Conservation (phyloP, 2,888 invertebrate species). For the Merodon equestris region DNA sequence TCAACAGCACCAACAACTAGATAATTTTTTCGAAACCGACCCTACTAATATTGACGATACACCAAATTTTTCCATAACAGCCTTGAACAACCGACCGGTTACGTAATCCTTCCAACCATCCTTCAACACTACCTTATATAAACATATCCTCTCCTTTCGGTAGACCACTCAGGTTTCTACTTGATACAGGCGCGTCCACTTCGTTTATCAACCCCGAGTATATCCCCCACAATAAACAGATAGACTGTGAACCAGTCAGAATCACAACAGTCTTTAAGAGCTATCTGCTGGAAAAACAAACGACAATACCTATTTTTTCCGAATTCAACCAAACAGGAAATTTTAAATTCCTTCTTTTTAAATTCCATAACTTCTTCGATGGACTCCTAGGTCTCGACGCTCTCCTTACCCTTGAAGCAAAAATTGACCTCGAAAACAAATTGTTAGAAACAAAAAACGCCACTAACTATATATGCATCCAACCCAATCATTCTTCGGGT, state of each 20-base stretch:
- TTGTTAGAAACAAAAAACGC: neutral
- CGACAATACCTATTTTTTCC: too few species aligned
- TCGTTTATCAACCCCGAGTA: conserved; percentile 60
- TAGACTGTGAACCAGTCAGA: conserved; percentile 27
- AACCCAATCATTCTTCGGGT: conserved; percentile 18
- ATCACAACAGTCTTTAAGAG: too few species aligned
- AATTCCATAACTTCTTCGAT: too few species aligned
- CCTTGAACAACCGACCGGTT: conserved; percentile 13
- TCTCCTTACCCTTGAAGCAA: conserved; percentile 19
- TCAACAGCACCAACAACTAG: conserved; percentile 11
- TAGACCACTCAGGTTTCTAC: conserved; percentile 28
- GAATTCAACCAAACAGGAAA: too few species aligned
- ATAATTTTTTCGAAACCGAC: conserved; percentile 6
- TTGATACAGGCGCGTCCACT: conserved; percentile 43
- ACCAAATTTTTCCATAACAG: conserved; percentile 5
- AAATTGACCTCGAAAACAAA: conserved; percentile 20
- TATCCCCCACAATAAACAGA: conserved; percentile 15
- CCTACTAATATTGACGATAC: conserved; percentile 5
- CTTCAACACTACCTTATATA: conserved; percentile 33
- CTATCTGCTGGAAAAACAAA: conserved; percentile 17
- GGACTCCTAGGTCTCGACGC: conserved; percentile 24
- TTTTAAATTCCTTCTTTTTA: too few species aligned
- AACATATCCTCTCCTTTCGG: conserved; percentile 50
- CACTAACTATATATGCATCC: neutral
- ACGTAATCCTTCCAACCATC: conserved; percentile 15